phyloP scores from a whole-genome alignment of 2,888 invertebrate genomes.

The Agonopterix heracliana region DNA sequence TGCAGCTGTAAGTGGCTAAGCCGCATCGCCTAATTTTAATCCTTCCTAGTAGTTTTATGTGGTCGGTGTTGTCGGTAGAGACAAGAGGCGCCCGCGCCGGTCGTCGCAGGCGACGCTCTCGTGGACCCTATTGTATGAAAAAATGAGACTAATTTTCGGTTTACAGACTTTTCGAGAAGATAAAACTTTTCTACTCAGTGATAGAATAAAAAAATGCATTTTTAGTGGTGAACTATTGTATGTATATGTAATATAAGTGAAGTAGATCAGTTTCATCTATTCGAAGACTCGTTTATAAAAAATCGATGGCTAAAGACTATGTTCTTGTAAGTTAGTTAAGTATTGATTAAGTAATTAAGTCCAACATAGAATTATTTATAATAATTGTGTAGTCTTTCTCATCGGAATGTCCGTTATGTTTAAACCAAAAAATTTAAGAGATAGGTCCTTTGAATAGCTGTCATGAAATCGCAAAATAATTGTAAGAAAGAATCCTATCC shows the following conservation, averaged over 20 bases:
- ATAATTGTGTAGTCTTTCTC: slow-evolving; percentile 64
- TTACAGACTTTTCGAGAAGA: slow-evolving; percentile 73
- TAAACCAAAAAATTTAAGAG: slow-evolving; percentile 57
- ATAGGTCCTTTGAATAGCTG: slow-evolving; percentile 46
- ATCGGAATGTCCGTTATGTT: slow-evolving; percentile 58
- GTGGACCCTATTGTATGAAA: slow-evolving; percentile 32
- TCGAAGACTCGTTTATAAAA: slow-evolving; percentile 68
- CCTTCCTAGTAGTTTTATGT: slow-evolving; percentile 69
- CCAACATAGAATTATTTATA: slow-evolving; percentile 71
- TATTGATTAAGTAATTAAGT: slow-evolving; percentile 61
- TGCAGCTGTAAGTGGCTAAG: slow-evolving; percentile 69
- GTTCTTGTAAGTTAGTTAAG: slow-evolving; percentile 64
- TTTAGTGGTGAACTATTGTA: slow-evolving; percentile 70
- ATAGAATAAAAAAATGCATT: slow-evolving; percentile 72
- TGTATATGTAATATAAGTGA: slow-evolving; percentile 58
- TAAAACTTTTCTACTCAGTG: slow-evolving; percentile 72
- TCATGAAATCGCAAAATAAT: slow-evolving; percentile 47
- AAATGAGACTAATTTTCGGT: slow-evolving; percentile 63
- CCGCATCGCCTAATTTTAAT: slow-evolving; percentile 61
- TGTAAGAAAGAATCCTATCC: slow-evolving; percentile 31
- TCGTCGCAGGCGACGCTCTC: slow-evolving; percentile 21
- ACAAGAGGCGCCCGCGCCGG: slow-evolving; percentile 18
- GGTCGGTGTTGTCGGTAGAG: slow-evolving; percentile 50
- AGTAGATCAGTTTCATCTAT: slow-evolving; percentile 75
- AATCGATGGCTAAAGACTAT: slow-evolving; percentile 74